Conservation (phyloP, 2,113 vertebrate species). For the Orycteropus afer region DNA sequence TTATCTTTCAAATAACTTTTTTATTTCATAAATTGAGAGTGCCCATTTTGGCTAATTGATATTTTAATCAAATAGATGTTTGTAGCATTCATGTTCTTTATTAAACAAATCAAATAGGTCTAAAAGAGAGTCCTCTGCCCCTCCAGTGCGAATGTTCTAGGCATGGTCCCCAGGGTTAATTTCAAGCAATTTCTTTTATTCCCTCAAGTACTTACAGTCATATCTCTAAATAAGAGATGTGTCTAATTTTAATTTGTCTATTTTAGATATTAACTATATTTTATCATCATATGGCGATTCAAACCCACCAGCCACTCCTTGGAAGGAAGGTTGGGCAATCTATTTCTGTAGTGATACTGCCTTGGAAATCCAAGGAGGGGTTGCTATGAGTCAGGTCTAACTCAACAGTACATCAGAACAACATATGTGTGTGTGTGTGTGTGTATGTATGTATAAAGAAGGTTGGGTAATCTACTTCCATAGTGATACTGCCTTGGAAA, state of each 20-base stretch:
- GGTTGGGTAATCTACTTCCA: no score
- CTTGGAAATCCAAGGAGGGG: no score
- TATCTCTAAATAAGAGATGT: not conserved
- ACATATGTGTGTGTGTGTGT: no score
- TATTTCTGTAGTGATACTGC: no score
- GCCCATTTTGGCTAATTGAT: not conserved
- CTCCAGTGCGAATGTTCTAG: not conserved
- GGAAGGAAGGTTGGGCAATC: no score
- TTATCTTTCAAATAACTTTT: not conserved
- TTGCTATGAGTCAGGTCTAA: no score
- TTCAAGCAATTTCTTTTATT: not conserved
- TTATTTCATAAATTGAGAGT: not conserved
- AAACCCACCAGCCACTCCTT: no score
- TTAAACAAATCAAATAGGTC: not conserved
- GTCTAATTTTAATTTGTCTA: not conserved
- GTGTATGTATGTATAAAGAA: no score
- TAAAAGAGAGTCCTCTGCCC: not conserved
- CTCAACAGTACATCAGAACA: no score
- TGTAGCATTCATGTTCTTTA: not conserved
- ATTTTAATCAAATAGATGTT: slow-evolving; percentile 38
- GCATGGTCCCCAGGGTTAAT: not conserved
- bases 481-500: no score
- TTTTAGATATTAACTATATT: not conserved
- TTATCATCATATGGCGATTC: not conserved
- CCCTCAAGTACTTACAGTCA: not conserved